Base-by-base conservation (phyloP, 2,797 vertebrate species). In the Periparus ater region DNA sequence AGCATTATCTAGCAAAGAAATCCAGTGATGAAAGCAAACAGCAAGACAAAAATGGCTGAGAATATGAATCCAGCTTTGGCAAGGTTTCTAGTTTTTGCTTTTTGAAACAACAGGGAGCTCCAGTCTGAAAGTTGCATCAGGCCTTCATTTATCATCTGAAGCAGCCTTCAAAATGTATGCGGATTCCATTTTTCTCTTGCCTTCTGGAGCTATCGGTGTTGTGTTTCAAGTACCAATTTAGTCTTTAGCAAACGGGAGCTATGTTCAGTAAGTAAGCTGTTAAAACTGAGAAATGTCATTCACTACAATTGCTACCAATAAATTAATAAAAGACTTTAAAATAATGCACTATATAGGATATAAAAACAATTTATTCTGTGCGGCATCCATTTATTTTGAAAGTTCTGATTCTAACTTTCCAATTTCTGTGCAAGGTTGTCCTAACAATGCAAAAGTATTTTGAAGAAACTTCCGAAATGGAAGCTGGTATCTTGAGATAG, bases 321-420 rank as follows among this genome's bases (percentile, higher is more conserved):
- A 63, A 53, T 75, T 30, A 62, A 36, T 51, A 45, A 36, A 70
- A 50, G 13, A 30, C 30, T 79, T 88, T 71, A 50, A 85, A 95
- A 53, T 57, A 85, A 91, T 1, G 9, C 30, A 29, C 50, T 84
- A 23, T n/a, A 42, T 82, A 48, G 12, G 5, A 75, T 91, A 78
- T 34, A 86, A 94, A 95, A 88, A 38, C 17, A 12, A 38, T 93
- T 95, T 93, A 90, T 93, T 95, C 71, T 82, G 30, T 67, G 67
- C 61, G 71, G 71, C 50, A 70, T 78, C 83, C 32, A 53, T 86
- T 88, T 83, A 16, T 65, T 89, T 75, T 81, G 29, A 21, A 91
- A 86, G 47, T 50, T 38, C 26, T 0, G 3, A 72, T 58, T 51
- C n/a, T 68, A n/a, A 58, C 42, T 13, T 84, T 55, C 45, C 7